Evolutionary conservation across 2,888 invertebrate species (phyloP).

Genomic region (Chrysolina oricalcia): DNA sequence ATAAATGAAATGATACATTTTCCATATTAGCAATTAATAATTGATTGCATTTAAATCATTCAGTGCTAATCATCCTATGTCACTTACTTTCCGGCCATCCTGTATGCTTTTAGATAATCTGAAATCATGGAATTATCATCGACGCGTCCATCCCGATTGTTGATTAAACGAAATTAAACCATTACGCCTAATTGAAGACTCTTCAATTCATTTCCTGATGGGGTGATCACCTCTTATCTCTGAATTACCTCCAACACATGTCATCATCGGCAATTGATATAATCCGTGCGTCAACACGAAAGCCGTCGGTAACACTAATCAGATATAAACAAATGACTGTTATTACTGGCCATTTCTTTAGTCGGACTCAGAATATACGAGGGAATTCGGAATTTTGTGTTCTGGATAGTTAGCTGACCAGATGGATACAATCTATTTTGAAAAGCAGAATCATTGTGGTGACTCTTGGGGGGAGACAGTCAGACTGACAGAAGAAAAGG

Average conservation of each 20-base stretch:
- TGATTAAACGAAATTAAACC: not conserved
- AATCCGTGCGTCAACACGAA: not conserved
- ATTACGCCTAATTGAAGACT: not conserved
- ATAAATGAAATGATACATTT: too few relatives aligned
- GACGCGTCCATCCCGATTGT: not conserved
- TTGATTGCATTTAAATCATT: too few relatives aligned
- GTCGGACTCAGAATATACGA: not conserved
- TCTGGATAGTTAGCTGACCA: too few relatives aligned
- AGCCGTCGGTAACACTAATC: not conserved
- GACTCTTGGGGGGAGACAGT: too few relatives aligned
- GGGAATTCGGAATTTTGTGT: not conserved
- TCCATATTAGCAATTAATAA: too few relatives aligned
- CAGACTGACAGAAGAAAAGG: too few relatives aligned
- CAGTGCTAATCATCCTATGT: too few relatives aligned
- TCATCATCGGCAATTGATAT: not conserved
- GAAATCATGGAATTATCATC: not conserved
- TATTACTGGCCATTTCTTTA: not conserved
- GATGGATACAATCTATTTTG: not conserved
- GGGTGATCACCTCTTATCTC: conserved; percentile 2
- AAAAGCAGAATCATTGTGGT: not conserved
- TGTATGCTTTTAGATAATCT: not conserved
- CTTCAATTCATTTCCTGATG: conserved; percentile 10
- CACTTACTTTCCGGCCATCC: too few relatives aligned
- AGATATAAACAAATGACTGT: conserved; percentile 1
- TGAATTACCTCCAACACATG: not conserved